Evolutionary conservation across 2,888 invertebrate species (phyloP).

Genomic region (Temnothorax ravouxi): DNA sequence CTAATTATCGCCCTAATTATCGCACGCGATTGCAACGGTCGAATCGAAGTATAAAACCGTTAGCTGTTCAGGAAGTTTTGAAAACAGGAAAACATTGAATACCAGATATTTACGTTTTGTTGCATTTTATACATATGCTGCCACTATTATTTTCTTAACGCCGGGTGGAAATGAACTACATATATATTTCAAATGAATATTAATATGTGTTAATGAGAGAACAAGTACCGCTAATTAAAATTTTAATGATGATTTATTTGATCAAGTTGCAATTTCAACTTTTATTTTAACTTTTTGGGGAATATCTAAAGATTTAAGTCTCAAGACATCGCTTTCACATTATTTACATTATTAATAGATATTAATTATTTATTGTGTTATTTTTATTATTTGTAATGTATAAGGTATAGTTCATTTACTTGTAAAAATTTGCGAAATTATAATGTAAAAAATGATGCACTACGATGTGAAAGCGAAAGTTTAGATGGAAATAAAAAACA

Average conservation of each 20-base stretch:
- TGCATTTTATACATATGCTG: neutral
- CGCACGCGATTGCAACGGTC: neutral
- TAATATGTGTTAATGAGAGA: neutral
- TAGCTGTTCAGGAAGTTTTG: neutral
- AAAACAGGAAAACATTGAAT: neutral
- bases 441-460: slow-evolving; percentile 16
- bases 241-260: slow-evolving; percentile 2
- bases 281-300: neutral
- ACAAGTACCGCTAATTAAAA: neutral
- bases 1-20: slow-evolving; percentile 16
- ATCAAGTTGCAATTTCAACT: neutral
- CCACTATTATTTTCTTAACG: neutral
- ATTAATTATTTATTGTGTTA: neutral
- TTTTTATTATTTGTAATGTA: neutral
- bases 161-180: neutral
- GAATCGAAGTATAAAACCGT: neutral
- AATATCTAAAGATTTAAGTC: neutral
- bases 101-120: neutral
- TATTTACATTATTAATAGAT: neutral
- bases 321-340: neutral
- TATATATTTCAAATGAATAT: neutral
- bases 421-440: slow-evolving; percentile 11
- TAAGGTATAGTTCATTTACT: neutral
- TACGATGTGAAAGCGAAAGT: slow-evolving; percentile 28
- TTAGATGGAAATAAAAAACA: neutral